Conservation (phyloP, 2,888 invertebrate species). For the Ophonus ardosiacus region DNA sequence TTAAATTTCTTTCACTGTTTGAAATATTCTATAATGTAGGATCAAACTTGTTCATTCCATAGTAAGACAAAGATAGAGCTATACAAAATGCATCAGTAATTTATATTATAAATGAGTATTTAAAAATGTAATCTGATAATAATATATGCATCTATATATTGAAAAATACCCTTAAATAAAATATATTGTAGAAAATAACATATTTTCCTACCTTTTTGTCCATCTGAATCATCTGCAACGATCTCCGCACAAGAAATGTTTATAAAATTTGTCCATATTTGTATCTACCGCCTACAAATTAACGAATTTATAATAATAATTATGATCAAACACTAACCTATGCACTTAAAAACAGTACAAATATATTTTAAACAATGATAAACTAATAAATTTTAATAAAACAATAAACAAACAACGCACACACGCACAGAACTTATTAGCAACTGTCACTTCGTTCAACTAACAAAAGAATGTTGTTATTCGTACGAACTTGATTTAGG, state of each 20-base stretch:
- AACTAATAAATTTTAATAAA: not conserved
- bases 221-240: not conserved
- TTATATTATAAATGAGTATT: not conserved
- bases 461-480: too few species aligned
- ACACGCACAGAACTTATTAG: not conserved
- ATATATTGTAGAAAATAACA: not conserved
- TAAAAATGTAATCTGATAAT: not conserved
- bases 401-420: not conserved
- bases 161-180: not conserved
- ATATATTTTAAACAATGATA: not conserved
- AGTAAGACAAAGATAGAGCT: too few species aligned
- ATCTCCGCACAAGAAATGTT: not conserved
- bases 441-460: too few species aligned
- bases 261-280: not conserved
- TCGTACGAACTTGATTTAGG: too few species aligned
- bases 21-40: too few species aligned
- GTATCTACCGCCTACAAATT: not conserved
- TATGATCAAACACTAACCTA: not conserved
- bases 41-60: too few species aligned
- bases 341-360: not conserved
- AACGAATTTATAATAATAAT: not conserved
- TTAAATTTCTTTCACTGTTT: too few species aligned
- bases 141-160: not conserved
- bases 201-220: not conserved
- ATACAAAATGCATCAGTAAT: too few species aligned